A percentile compares a stretch with the other conserved stretches of the same genome.
These are phyloP conservation scores for Centroberyx gerrardi DNA, from an alignment of 2,797 vertebrate genomes.

Conservation along the genomic window DNA sequence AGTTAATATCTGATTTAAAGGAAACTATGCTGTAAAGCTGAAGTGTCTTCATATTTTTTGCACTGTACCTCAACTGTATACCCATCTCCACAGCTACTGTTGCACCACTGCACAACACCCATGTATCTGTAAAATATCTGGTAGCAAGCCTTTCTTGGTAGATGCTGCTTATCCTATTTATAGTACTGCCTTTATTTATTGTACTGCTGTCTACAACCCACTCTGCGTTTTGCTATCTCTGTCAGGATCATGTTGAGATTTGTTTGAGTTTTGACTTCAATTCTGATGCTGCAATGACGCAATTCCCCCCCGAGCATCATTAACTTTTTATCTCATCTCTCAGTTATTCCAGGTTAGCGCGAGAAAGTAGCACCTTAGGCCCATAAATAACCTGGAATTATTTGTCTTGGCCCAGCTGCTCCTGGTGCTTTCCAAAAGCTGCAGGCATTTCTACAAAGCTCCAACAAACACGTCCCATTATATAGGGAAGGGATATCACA, in stretches of 20 bases:
- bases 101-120: background rate
- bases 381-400: too few species aligned
- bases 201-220: background rate
- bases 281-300: background rate
- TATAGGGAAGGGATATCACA: too few species aligned
- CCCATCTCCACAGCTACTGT: background rate
- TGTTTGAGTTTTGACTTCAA: background rate
- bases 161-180: constrained; percentile 28
- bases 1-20: too few species aligned
- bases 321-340: background rate
- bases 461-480: background rate
- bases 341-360: background rate
- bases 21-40: too few species aligned
- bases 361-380: background rate
- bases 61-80: background rate
- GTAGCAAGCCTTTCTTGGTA: constrained; percentile 11
- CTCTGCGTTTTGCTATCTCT: constrained; percentile 5
- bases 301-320: background rate
- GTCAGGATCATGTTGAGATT: background rate
- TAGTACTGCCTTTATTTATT: constrained; percentile 6
- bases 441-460: background rate
- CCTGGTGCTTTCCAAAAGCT: background rate
- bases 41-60: too few species aligned
- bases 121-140: constrained; percentile 13
- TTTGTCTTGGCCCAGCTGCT: background rate